A percentile compares a stretch with the other conserved stretches of the same genome.
Conservation (phyloP, 2,113 vertebrate species). For the Malurus cyaneus region DNA sequence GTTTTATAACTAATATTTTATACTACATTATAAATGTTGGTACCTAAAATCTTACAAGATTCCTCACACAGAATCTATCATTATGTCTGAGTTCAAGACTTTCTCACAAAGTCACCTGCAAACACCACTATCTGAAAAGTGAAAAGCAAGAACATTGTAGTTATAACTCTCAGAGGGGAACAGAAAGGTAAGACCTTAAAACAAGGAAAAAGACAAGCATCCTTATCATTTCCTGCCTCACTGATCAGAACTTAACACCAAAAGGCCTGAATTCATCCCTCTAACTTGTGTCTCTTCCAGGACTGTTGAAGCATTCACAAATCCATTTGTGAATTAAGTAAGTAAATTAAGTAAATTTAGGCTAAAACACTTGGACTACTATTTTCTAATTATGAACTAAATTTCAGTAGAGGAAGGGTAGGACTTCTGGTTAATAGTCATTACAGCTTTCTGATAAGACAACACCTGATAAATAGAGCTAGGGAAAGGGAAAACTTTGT, state of each 20-base stretch:
- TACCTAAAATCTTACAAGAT: neutral
- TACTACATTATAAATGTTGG: neutral
- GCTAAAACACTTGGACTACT: neutral
- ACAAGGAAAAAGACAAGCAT: neutral
- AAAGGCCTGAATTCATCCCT: neutral
- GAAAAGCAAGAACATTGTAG: neutral
- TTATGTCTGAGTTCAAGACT: neutral
- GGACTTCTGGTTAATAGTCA: neutral
- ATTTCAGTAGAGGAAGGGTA: neutral
- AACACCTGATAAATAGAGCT: rapidly evolving
- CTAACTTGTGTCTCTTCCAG: neutral
- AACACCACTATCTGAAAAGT: neutral
- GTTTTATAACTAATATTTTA: neutral
- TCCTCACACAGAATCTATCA: neutral
- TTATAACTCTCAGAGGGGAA: neutral
- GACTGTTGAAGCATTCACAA: neutral
- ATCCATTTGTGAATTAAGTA: neutral
- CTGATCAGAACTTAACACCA: neutral
- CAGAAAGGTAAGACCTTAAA: neutral
- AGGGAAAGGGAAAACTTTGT: rapidly evolving
- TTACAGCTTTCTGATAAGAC: neutral
- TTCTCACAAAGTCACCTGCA: neutral
- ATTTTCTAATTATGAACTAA: neutral
- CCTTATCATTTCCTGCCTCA: neutral
- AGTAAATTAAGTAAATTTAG: neutral